Base-by-base conservation (phyloP, 2,797 vertebrate species). In the Meriones psammophilus region DNA sequence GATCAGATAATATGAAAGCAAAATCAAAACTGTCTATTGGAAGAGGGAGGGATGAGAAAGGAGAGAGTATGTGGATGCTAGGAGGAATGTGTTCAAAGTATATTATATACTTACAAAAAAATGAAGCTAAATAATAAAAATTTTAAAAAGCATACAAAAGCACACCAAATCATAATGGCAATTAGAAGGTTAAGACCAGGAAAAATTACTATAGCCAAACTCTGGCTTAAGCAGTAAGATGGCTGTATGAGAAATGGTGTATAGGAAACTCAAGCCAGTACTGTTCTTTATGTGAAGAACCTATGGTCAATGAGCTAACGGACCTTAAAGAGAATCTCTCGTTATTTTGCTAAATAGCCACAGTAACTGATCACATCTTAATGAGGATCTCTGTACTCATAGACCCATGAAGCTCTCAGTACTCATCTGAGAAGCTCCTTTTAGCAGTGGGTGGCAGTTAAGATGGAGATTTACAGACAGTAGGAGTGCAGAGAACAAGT, bases 131-230 rank as follows among this genome's bases (percentile, higher is more conserved):
- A 30, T 39, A 60, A 58, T 88, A 88, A 58, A 56, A 39, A 36
- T 3, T 22, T 33, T n/a, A 15, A 71, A 71, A 71, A 56, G 17
- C 73, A 28, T 20, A 60, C 5, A 74, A 56, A 88, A 88, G 9
- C 50, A 50, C 2, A 50, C 18, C 28, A 88, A 74, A 20, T 22
- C 10, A 62, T 8, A 96, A 88, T 93, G 60, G 81, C 18, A 91
- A 95, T 62, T 30, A 91, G 85, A 93, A 96, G 24, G 22, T 1
- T 76, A 88, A 92, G 88, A 54, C 1, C 3, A 81, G 83, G 64
- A 73, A 89, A 89, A 94, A 94, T 80, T 36, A 86, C 93, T 96
- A 50, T 64, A 93, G 71, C 12, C 13, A 76, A 86, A 89, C 60
- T 10, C 56, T 84, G 26, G 95, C 54, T 62, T 85, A 68, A 73